Percentiles rank a stretch among this genome's conserved stretches.
These are phyloP conservation scores for Odontamblyopus lacepedii DNA, from an alignment of 2,797 vertebrate species.

Conservation along the genomic window DNA sequence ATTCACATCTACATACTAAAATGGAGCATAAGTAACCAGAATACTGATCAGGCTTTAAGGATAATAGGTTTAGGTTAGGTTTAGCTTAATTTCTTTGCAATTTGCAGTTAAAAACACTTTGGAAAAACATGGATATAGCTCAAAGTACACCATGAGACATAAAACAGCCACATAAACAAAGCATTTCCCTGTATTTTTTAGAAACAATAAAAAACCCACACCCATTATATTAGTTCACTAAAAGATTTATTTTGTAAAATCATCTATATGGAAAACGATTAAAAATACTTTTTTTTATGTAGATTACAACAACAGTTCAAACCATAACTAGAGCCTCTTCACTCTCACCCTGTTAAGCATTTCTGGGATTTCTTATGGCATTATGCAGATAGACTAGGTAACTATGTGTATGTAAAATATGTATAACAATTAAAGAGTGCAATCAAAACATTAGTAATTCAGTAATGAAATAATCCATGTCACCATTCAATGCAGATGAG, in stretches of 20 bases:
- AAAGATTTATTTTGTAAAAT: too few species aligned
- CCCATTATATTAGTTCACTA: too few species aligned
- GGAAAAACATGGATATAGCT: too few species aligned
- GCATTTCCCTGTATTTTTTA: neutral
- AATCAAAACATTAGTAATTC: slow-evolving; percentile 60
- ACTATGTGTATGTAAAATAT: slow-evolving; percentile 38
- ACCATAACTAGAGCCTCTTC: neutral
- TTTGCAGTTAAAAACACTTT: too few species aligned
- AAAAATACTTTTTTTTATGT: too few species aligned
- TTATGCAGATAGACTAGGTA: neutral
- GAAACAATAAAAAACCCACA: neutral
- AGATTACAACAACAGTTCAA: neutral
- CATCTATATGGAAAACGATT: too few species aligned
- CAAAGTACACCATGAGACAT: too few species aligned
- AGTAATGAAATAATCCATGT: slow-evolving; percentile 66
- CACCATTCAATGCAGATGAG: slow-evolving; percentile 50
- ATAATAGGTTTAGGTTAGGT: neutral
- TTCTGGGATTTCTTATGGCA: neutral
- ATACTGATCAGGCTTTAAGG: neutral
- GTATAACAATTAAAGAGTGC: slow-evolving; percentile 55
- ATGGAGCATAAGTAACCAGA: neutral
- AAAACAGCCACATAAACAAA: too few species aligned
- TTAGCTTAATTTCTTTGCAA: too few species aligned
- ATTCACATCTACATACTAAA: neutral
- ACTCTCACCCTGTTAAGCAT: neutral